phyloP scores from a whole-genome alignment of 2,113 vertebrate species.

The Leiothrix lutea region DNA sequence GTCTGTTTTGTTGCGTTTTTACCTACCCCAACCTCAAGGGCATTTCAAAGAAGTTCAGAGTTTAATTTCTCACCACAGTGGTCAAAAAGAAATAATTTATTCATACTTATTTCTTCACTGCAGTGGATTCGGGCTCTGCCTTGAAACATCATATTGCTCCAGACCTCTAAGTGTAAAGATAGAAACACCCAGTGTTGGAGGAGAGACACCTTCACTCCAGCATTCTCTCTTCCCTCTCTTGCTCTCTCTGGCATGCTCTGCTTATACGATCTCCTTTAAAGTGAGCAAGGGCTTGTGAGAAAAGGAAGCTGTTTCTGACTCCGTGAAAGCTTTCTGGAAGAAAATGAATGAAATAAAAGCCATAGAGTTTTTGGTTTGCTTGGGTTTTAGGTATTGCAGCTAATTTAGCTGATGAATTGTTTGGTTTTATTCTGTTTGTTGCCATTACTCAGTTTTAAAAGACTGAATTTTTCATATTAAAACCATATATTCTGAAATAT shows the following conservation, averaged over 20 bases:
- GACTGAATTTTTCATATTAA: background rate
- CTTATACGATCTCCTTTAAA: background rate
- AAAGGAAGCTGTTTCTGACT: background rate
- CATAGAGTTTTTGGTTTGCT: background rate
- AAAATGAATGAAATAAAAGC: background rate
- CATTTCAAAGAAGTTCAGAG: background rate
- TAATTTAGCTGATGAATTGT: background rate
- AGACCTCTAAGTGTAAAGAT: background rate
- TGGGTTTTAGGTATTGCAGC: background rate
- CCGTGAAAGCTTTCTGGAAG: background rate
- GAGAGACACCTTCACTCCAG: background rate
- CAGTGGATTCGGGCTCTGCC: background rate
- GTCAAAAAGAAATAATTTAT: background rate
- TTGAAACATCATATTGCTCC: background rate
- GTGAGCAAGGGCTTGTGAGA: background rate
- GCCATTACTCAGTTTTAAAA: background rate
- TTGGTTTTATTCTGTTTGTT: background rate
- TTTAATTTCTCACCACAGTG: background rate
- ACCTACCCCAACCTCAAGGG: accelerated
- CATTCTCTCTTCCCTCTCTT: background rate
- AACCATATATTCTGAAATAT: background rate
- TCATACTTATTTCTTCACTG: background rate
- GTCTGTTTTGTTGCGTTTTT: background rate
- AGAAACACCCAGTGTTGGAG: background rate
- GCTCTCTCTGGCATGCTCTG: background rate